Conservation (phyloP, 2,113 vertebrate genomes). For the Lycocorax pyrrhopterus region DNA sequence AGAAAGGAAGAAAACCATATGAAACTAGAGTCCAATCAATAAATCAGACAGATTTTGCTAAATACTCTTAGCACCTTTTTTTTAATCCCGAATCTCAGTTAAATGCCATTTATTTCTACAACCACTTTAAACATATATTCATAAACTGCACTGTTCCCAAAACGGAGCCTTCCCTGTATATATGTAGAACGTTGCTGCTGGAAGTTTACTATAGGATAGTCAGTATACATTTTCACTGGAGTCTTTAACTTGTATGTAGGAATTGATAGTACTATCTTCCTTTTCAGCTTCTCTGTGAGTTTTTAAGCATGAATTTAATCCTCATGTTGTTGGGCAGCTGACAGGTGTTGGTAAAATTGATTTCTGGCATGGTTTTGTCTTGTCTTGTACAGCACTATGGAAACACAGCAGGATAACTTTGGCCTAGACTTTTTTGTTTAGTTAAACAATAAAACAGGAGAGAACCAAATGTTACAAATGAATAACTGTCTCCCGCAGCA, state of each 20-base stretch:
- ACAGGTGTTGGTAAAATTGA: neutral
- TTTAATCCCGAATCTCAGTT: neutral
- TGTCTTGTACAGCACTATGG: neutral
- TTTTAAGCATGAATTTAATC: neutral
- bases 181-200: neutral
- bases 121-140: neutral
- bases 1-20: neutral
- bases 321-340: neutral
- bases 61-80: neutral
- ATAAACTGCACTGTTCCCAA: neutral
- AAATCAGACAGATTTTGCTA: neutral
- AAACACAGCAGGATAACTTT: neutral
- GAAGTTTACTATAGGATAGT: neutral
- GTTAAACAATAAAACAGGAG: constrained; percentile 2
- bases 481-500: neutral
- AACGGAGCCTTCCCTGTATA: neutral
- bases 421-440: constrained; percentile 16
- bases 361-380: neutral
- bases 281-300: neutral
- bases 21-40: neutral
- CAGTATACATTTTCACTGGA: neutral
- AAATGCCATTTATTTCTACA: neutral
- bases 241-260: neutral
- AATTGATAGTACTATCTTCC: neutral
- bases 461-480: neutral